phyloP scores from a whole-genome alignment of 2,113 vertebrate species.

The Melanerpes formicivorus region DNA sequence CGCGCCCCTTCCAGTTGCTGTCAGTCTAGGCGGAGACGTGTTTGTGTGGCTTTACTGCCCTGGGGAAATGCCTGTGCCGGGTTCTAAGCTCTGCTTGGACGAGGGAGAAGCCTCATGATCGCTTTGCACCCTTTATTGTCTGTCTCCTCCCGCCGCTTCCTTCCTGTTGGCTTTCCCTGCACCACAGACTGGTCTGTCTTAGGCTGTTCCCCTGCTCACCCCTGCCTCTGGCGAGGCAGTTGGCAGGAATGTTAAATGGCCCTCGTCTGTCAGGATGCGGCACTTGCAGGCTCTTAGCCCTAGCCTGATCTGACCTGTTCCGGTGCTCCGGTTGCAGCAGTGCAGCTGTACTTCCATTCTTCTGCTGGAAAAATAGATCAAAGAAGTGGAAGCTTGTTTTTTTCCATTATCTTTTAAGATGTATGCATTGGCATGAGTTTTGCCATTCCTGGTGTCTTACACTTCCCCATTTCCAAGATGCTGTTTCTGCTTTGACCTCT shows the following conservation, averaged over 20 bases:
- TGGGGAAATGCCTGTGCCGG: too few species aligned
- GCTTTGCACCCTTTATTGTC: fast-evolving
- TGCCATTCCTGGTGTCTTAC: background rate
- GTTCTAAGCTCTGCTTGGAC: background rate
- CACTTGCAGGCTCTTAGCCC: fast-evolving
- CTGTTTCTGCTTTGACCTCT: background rate
- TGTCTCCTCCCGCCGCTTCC: fast-evolving
- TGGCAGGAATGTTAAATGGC: background rate
- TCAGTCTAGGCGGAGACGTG: fast-evolving
- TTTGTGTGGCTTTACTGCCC: fast-evolving
- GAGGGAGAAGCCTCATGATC: fast-evolving
- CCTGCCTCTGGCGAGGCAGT: background rate
- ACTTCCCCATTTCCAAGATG: background rate
- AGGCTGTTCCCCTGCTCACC: fast-evolving
- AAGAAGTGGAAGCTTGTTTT: background rate
- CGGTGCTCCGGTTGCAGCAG: fast-evolving
- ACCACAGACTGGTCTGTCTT: fast-evolving
- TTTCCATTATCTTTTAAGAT: background rate
- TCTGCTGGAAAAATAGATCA: background rate
- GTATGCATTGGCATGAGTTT: fast-evolving
- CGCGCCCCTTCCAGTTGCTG: fast-evolving
- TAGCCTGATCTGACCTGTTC: fast-evolving
- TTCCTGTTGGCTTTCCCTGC: background rate
- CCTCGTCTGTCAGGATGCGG: too few species aligned
- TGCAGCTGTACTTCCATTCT: background rate